Evolutionary conservation across 2,113 vertebrate species (phyloP), one percentile per base, ranked within the genome.

Genomic region (Pseudopodoces humilis): DNA sequence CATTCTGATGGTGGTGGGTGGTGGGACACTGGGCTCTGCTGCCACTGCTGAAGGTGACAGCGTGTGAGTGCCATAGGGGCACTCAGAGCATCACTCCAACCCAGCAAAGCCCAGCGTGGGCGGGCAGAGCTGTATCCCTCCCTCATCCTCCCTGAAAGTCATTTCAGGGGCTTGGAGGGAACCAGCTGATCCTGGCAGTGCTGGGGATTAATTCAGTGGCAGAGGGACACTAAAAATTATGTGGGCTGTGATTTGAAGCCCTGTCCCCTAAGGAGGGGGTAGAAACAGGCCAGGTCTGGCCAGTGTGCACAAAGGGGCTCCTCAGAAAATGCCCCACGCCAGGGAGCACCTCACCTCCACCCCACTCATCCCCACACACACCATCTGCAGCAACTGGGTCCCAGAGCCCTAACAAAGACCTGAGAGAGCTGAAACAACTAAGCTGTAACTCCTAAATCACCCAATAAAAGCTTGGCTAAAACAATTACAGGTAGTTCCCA

Each of bases 21-120:
- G 10, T 39, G 39, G 39, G 21, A 15, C 3, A 11, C 18, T 0
- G 3, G 30, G 37, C 59, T 83, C 67, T 79, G 50, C 69, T 24
- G 11, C 27, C 9, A 4, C 50, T 64, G 53, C 75, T 11, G 9
- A 30, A 67, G 56, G 30, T 1, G 33, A 56, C 1, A 58, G 11
- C 0, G 10, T 3, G 2, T 11, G 37, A 39, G 33, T 4, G 7
- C 50, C 11, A 1, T 0, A 6, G 23, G 46, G 24, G 22, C n/a
- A 41, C 55, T 21, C 1, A 0, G 53, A 68, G 63, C 76, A 60
- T 33, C 10, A 0, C 31, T 63, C 8, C 58, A n/a, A 7, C 11
- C 56, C 25, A 4, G 60, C 7, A 2, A 6, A 52, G 41, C 25
- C 60, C 44, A 41, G 44, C 0, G 0, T 4, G 15, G 50, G 50